Conservation (phyloP, 1,140 invertebrate genomes). For the Pectinophora gossypiella region DNA sequence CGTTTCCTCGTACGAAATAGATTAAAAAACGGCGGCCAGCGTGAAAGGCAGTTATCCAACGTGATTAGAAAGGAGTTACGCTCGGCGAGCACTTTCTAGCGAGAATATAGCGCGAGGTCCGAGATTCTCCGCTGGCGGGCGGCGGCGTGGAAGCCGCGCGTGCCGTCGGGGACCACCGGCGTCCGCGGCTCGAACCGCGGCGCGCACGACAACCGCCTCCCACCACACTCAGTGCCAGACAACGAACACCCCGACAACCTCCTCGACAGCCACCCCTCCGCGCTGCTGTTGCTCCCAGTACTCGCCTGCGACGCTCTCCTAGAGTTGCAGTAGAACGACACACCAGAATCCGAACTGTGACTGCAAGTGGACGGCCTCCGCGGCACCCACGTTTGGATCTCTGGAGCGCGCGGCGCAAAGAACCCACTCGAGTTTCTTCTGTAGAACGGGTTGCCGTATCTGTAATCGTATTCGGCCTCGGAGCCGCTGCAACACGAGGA, state of each 20-base stretch:
- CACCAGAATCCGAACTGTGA: constrained; percentile 71
- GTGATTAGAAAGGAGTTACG: constrained; percentile 73
- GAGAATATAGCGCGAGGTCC: constrained; percentile 72
- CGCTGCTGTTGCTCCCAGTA: constrained; percentile 76
- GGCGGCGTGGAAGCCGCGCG: constrained; percentile 83
- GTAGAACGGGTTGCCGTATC: constrained; percentile 72
- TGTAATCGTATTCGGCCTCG: constrained; percentile 79
- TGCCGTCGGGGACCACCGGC: constrained; percentile 90
- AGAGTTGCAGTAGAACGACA: constrained; percentile 77
- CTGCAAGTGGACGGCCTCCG: constrained; percentile 77
- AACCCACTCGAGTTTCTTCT: constrained; percentile 77
- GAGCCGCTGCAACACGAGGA: constrained; percentile 82
- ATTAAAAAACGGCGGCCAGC: constrained; percentile 56
- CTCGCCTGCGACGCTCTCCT: constrained; percentile 75
- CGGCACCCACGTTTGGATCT: constrained; percentile 80
- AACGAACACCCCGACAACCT: constrained; percentile 75
- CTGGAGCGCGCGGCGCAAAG: constrained; percentile 72
- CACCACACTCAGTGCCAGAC: constrained; percentile 72
- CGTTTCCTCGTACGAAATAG: constrained; percentile 56
- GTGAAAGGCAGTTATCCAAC: constrained; percentile 72
- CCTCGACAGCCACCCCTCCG: constrained; percentile 73
- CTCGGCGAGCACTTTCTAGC: constrained; percentile 68
- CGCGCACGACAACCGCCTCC: constrained; percentile 71
- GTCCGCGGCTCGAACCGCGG: constrained; percentile 78
- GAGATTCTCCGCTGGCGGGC: constrained; percentile 71